Percentiles rank a stretch among this genome's conserved stretches.
Evolutionary conservation across 2,888 invertebrate species (phyloP).

Genomic region (Melikaiella ostensackeni): DNA sequence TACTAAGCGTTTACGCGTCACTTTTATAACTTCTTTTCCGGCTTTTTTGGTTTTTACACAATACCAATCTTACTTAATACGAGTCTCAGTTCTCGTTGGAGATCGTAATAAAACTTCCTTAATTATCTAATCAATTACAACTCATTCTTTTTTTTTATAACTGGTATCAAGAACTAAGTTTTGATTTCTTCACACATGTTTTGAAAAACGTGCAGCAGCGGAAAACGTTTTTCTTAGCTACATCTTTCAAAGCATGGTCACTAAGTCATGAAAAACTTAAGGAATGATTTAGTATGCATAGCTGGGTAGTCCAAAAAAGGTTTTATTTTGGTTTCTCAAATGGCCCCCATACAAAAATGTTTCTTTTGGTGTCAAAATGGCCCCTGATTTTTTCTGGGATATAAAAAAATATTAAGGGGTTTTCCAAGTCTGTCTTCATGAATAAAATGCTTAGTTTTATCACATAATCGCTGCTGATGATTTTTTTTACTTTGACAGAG

Average conservation of each 20-base stretch:
- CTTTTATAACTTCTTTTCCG: background rate
- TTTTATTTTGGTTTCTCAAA: too few species aligned
- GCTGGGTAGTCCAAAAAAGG: too few species aligned
- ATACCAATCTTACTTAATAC: background rate
- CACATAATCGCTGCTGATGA: too few species aligned
- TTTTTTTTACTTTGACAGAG: too few species aligned
- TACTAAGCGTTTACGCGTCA: background rate
- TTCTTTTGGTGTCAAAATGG: too few species aligned
- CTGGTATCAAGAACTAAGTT: background rate
- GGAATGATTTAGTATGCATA: background rate
- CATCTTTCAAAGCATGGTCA: background rate
- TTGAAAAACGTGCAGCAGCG: background rate
- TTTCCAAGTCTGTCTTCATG: too few species aligned
- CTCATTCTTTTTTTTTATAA: slow-evolving; percentile 12
- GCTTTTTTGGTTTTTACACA: background rate
- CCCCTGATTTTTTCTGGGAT: too few species aligned
- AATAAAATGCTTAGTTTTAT: too few species aligned
- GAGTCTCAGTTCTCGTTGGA: background rate
- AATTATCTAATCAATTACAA: background rate
- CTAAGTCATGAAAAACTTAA: background rate
- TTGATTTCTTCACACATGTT: background rate
- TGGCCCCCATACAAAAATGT: too few species aligned
- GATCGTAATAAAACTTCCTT: background rate
- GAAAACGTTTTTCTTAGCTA: background rate
- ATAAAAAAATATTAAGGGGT: too few species aligned